Percentiles rank a stretch among this genome's conserved stretches.
Evolutionary conservation across 2,888 invertebrate species (phyloP).

Genomic region (Melieria picta): DNA sequence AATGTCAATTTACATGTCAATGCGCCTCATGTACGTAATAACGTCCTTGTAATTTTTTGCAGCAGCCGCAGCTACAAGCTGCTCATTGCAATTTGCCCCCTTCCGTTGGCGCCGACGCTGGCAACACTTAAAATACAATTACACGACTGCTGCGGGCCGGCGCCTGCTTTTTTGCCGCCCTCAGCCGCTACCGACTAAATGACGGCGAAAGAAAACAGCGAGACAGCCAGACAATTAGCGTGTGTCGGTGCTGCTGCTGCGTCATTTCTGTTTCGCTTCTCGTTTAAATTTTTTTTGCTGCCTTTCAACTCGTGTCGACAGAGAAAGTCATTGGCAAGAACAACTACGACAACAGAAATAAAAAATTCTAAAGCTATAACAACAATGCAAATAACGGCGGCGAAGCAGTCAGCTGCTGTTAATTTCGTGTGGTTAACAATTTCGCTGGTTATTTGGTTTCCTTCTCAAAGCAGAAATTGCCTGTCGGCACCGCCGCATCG

Average conservation of each 20-base stretch:
- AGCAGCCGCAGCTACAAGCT: background rate
- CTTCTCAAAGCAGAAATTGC: background rate
- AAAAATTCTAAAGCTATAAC: background rate
- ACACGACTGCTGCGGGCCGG: conserved; percentile 44
- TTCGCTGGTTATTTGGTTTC: conserved; percentile 45
- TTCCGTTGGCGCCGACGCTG: background rate
- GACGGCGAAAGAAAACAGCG: conserved; percentile 16
- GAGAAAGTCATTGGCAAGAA: conserved; percentile 24
- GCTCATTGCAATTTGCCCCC: conserved; percentile 6
- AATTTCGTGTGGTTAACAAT: conserved; percentile 61
- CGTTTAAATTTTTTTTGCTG: background rate
- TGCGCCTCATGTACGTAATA: conserved; percentile 20
- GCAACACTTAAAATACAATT: conserved; percentile 61
- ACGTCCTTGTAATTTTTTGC: background rate
- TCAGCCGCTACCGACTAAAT: background rate
- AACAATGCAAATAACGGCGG: background rate
- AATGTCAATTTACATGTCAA: conserved; percentile 65
- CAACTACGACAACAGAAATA: background rate
- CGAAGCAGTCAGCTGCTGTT: conserved; percentile 25
- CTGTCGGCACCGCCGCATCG: background rate
- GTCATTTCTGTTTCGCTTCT: conserved; percentile 37
- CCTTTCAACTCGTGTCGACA: conserved; percentile 1
- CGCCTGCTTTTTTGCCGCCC: too few species aligned
- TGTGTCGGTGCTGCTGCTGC: conserved; percentile 45
- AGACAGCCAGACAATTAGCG: conserved; percentile 45